phyloP scores from a whole-genome alignment of 1,140 invertebrate species.

The Drosophila persimilis region DNA sequence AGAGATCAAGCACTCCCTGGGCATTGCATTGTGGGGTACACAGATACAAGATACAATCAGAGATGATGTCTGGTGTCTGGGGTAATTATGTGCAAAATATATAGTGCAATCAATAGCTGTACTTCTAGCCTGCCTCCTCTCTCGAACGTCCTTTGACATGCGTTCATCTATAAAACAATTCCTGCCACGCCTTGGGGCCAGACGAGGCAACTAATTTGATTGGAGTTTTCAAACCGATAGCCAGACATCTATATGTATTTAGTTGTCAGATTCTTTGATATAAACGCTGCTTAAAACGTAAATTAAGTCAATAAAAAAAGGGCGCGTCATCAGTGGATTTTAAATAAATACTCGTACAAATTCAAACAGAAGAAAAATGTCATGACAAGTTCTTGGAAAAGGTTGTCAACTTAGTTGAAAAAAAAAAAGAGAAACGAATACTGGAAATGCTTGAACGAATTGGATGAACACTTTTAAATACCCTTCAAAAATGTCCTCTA shows the following conservation, averaged over 20 bases:
- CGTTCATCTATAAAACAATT: slow-evolving; percentile 41
- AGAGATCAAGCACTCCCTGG: slow-evolving; percentile 15
- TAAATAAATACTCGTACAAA: slow-evolving; percentile 49
- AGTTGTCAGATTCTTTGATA: slow-evolving; percentile 1
- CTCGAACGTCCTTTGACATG: slow-evolving; percentile 64
- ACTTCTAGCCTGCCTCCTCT: slow-evolving; percentile 3
- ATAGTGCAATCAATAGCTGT: slow-evolving; percentile 41
- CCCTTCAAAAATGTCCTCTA: background rate
- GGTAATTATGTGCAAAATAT: slow-evolving; percentile 41
- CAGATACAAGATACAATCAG: slow-evolving; percentile 37
- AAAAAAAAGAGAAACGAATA: slow-evolving; percentile 6
- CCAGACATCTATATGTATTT: slow-evolving; percentile 18
- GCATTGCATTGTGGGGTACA: slow-evolving; percentile 4
- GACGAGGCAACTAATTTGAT: slow-evolving; percentile 75
- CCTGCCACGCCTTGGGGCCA: slow-evolving; percentile 26
- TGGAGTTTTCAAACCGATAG: slow-evolving; percentile 8
- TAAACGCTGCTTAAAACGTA: slow-evolving; percentile 50
- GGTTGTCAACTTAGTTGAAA: slow-evolving; percentile 25
- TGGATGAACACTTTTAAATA: background rate
- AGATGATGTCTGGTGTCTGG: slow-evolving; percentile 11
- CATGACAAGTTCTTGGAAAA: slow-evolving; percentile 64
- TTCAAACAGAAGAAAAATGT: slow-evolving; percentile 50
- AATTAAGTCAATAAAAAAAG: slow-evolving; percentile 68
- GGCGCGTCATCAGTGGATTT: slow-evolving; percentile 52
- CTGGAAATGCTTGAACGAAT: background rate